phyloP scores from a whole-genome alignment of 2,113 vertebrate species.

The Scytalopus superciliaris region DNA sequence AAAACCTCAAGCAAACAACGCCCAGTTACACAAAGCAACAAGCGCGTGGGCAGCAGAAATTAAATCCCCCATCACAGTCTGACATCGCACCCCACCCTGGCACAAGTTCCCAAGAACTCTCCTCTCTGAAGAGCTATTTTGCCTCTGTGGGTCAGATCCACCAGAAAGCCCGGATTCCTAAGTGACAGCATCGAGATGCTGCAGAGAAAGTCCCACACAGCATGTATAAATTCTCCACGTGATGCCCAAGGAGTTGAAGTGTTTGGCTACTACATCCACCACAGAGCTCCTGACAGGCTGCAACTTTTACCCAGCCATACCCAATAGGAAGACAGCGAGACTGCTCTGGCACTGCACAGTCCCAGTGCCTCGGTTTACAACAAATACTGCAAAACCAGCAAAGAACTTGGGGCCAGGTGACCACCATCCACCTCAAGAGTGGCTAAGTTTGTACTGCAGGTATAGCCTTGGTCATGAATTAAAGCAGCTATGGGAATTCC shows the following conservation, averaged over 20 bases:
- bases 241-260: neutral
- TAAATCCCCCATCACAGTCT: neutral
- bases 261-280: fast-evolving
- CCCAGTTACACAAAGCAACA: conserved; percentile 12
- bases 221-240: neutral
- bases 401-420: neutral
- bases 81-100: neutral
- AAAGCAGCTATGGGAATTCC: neutral
- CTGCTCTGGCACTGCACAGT: neutral
- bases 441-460: neutral
- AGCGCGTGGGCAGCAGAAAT: neutral
- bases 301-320: neutral
- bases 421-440: neutral
- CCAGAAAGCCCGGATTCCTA: neutral
- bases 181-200: neutral
- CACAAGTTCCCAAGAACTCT: neutral
- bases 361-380: neutral
- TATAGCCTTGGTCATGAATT: neutral
- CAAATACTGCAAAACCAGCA: neutral
- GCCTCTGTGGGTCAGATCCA: neutral
- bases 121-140: neutral
- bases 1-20: conserved; percentile 49
- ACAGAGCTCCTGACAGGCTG: neutral
- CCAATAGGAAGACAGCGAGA: neutral
- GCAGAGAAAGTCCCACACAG: neutral